Evolutionary conservation across 2,888 invertebrate species (phyloP).

Genomic region (Athrips mouffetella): DNA sequence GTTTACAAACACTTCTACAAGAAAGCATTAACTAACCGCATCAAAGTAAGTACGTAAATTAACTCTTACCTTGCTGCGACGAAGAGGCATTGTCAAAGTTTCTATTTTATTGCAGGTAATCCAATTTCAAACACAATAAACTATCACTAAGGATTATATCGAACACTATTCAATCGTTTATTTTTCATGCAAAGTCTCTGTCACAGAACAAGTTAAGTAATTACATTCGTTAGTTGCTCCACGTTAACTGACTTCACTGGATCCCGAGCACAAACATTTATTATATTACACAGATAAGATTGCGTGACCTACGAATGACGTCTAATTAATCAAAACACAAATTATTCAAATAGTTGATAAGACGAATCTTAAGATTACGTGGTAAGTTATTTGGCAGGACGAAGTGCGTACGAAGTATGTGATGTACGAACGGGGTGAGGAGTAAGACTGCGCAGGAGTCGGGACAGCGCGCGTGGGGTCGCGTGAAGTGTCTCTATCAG

Average conservation of each 20-base stretch:
- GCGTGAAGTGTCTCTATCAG: slow-evolving; percentile 53
- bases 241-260: slow-evolving; percentile 69
- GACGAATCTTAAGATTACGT: slow-evolving; percentile 55
- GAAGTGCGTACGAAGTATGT: slow-evolving; percentile 39
- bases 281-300: slow-evolving; percentile 70
- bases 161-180: slow-evolving; percentile 3
- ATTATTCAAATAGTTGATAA: slow-evolving; percentile 64
- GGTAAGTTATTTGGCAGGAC: slow-evolving; percentile 34
- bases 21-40: too few relatives aligned
- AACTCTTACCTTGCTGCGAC: slow-evolving; percentile 64
- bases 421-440: slow-evolving; percentile 25
- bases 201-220: slow-evolving; percentile 37
- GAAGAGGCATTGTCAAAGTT: slow-evolving; percentile 67
- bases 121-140: slow-evolving; percentile 29
- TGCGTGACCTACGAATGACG: slow-evolving; percentile 67
- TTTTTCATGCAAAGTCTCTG: slow-evolving; percentile 11
- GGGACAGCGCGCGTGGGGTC: slow-evolving; percentile 43
- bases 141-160: slow-evolving; percentile 20
- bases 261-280: slow-evolving; percentile 71
- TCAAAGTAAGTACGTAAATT: neutral
- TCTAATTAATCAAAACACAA: slow-evolving; percentile 60
- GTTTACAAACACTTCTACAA: too few relatives aligned
- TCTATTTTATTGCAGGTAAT: slow-evolving; percentile 18
- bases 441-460: slow-evolving; percentile 38
- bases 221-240: slow-evolving; percentile 55